These are phyloP conservation scores for Pelobates cultripes DNA, from an alignment of 2,797 vertebrate genomes.

Conservation along the genomic window DNA sequence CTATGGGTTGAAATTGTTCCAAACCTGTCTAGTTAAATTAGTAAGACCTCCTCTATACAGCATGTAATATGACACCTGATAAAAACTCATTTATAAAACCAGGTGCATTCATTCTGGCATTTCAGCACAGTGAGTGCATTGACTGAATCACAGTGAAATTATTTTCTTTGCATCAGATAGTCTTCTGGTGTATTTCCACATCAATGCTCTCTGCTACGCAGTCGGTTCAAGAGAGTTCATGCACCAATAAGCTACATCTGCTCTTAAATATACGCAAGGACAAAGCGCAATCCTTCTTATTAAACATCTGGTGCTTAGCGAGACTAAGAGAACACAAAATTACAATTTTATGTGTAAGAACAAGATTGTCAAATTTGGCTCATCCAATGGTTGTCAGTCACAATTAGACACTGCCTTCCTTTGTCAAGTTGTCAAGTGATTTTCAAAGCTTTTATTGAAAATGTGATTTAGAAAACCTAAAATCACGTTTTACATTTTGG, in stretches of 20 bases:
- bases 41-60: neutral
- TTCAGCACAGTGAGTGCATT: neutral
- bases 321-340: neutral
- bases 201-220: slow-evolving; percentile 19
- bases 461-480: neutral
- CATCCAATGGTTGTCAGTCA: neutral
- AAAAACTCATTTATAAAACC: slow-evolving; percentile 15
- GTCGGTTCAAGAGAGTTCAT: neutral
- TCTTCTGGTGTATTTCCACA: neutral
- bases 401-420: neutral
- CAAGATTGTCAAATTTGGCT: neutral
- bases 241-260: slow-evolving; percentile 26
- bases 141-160: neutral
- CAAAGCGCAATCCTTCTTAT: slow-evolving; percentile 18
- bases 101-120: slow-evolving; percentile 3
- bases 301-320: slow-evolving; percentile 32
- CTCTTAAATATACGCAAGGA: slow-evolving; percentile 24
- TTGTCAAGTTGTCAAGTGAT: neutral
- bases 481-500: neutral
- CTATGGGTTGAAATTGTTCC: neutral
- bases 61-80: slow-evolving; percentile 18
- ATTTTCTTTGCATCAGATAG: neutral
- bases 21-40: neutral
- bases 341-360: neutral
- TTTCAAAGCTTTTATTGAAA: neutral